Conservation (phyloP, 1,140 invertebrate genomes). For the Drosophila virilis region DNA sequence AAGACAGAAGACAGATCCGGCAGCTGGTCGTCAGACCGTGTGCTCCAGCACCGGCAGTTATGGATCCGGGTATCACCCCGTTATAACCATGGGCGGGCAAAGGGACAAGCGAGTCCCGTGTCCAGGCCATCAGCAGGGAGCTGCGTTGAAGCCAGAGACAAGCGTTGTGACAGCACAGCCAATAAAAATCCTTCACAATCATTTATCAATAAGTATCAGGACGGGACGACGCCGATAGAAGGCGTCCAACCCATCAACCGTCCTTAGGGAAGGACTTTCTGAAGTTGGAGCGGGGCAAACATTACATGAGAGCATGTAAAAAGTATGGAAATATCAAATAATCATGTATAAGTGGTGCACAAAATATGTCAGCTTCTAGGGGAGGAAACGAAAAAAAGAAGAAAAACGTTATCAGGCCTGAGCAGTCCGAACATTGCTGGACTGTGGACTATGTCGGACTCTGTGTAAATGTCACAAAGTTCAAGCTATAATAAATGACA, state of each 20-base stretch:
- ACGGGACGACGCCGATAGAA: constrained; percentile 12
- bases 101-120: background rate
- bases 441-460: constrained; percentile 4
- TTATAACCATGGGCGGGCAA: background rate
- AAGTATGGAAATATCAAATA: constrained; percentile 74
- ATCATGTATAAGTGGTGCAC: constrained; percentile 52
- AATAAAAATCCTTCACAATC: constrained; percentile 81
- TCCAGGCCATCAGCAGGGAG: constrained; percentile 18
- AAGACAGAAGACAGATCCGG: constrained; percentile 42
- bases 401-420: constrained; percentile 37
- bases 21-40: constrained; percentile 60
- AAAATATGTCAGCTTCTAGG: constrained; percentile 54
- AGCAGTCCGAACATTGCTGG: constrained; percentile 8
- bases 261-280: background rate
- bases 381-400: background rate
- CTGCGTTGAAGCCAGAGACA: constrained; percentile 24
- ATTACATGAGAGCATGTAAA: constrained; percentile 25
- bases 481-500: constrained; percentile 72
- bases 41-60: constrained; percentile 27
- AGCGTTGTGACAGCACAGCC: constrained; percentile 52
- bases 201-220: constrained; percentile 71
- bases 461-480: constrained; percentile 80
- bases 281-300: background rate
- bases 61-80: constrained; percentile 22
- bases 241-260: background rate